phyloP scores from a whole-genome alignment of 2,797 vertebrate species.

The Phaenicophaeus curvirostris region DNA sequence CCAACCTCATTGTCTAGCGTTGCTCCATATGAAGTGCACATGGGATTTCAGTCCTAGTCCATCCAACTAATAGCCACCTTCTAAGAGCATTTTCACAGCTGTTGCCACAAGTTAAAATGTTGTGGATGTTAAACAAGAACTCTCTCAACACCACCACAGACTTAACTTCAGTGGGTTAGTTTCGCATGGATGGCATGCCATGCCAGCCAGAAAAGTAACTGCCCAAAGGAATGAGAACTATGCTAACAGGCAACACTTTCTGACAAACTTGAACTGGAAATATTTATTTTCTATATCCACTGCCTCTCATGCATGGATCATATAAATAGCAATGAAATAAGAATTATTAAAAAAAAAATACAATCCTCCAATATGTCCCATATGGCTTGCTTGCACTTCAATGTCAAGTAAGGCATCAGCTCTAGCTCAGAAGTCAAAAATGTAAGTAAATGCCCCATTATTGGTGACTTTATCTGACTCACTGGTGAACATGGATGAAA shows the following conservation, averaged over 20 bases:
- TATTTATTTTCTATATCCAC: not conserved
- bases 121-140: not conserved
- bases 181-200: not conserved
- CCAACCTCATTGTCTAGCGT: not conserved
- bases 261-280: not conserved
- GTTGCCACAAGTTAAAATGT: not conserved
- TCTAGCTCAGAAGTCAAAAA: not conserved
- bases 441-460: not conserved
- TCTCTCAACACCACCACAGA: not conserved
- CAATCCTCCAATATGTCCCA: not conserved
- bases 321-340: not conserved
- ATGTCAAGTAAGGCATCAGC: not conserved
- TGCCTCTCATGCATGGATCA: rapidly evolving
- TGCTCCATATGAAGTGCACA: not conserved
- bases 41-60: not conserved
- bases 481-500: not conserved
- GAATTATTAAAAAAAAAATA: not conserved
- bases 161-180: not conserved
- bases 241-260: not conserved
- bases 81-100: not conserved
- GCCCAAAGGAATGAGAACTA: not conserved
- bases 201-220: not conserved
- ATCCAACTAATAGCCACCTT: not conserved
- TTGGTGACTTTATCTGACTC: not conserved
- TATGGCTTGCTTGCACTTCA: not conserved